These are phyloP conservation scores for Lasioglossum figueresi DNA, from an alignment of 2,888 invertebrate species.

Conservation along the genomic window DNA sequence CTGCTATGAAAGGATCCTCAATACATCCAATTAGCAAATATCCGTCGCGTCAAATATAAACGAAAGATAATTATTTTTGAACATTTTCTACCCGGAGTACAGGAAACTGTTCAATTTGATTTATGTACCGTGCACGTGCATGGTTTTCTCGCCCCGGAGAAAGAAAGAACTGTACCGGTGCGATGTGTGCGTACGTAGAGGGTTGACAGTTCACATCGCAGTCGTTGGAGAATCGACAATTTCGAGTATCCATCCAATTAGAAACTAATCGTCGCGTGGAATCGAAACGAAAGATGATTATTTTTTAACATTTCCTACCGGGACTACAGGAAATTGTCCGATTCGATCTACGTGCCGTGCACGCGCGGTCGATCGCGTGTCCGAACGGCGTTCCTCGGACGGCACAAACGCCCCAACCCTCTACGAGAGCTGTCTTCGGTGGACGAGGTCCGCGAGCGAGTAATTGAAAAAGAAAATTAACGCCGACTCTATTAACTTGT, in stretches of 20 bases:
- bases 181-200: background rate
- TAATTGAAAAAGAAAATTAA: conserved; percentile 9
- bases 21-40: too few species aligned
- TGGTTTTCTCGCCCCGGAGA: too few species aligned
- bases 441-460: background rate
- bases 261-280: background rate
- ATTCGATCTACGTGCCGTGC: background rate
- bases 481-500: background rate
- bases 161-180: background rate
- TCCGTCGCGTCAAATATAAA: too few species aligned
- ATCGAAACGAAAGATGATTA: background rate
- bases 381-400: background rate
- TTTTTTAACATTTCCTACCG: background rate
- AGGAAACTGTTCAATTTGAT: too few species aligned
- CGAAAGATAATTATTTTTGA: too few species aligned
- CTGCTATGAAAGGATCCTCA: too few species aligned
- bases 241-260: too few species aligned
- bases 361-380: conserved; percentile 8
- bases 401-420: background rate
- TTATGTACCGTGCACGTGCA: too few species aligned
- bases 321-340: background rate
- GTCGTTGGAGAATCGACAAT: background rate
- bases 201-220: background rate
- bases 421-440: background rate
- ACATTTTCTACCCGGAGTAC: too few species aligned